Evolutionary conservation across 2,888 invertebrate species (phyloP).

Genomic region (Scaptomyza caliginosa): DNA sequence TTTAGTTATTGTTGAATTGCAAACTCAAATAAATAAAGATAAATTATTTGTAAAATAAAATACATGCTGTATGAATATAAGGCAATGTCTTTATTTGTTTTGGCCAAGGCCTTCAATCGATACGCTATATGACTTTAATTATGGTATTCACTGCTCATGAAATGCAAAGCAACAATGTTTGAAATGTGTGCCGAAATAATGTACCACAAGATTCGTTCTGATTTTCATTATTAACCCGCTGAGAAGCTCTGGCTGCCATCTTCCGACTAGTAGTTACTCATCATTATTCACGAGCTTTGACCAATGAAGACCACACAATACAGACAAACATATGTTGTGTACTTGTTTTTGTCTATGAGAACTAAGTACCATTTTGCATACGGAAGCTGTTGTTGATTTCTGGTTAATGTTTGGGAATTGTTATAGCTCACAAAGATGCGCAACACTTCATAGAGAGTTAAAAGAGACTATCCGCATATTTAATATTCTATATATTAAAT

Average conservation of each 20-base stretch:
- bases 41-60: conserved; percentile 71
- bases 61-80: conserved; percentile 4
- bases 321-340: conserved; percentile 3
- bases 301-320: conserved; percentile 28
- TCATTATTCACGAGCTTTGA: conserved; percentile 75
- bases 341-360: conserved; percentile 17
- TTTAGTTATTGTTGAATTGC: conserved; percentile 77
- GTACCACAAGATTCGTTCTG: conserved; percentile 59
- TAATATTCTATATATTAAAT: conserved; percentile 3
- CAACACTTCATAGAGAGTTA: not conserved
- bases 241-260: conserved; percentile 22
- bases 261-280: conserved; percentile 37
- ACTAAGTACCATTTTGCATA: conserved; percentile 65
- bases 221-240: conserved; percentile 32
- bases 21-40: conserved; percentile 72
- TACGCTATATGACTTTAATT: conserved; percentile 55
- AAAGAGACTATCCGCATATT: not conserved
- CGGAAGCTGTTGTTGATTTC: conserved; percentile 58
- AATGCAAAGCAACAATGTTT: conserved; percentile 44
- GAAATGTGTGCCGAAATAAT: conserved; percentile 61
- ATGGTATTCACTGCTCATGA: conserved; percentile 75
- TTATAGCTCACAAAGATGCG: conserved; percentile 5
- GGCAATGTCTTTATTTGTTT: conserved; percentile 58
- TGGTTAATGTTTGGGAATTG: conserved; percentile 10
- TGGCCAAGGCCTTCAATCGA: conserved; percentile 60